Evolutionary conservation across 1,140 invertebrate species (phyloP).

Genomic region (Neodiprion virginianus): DNA sequence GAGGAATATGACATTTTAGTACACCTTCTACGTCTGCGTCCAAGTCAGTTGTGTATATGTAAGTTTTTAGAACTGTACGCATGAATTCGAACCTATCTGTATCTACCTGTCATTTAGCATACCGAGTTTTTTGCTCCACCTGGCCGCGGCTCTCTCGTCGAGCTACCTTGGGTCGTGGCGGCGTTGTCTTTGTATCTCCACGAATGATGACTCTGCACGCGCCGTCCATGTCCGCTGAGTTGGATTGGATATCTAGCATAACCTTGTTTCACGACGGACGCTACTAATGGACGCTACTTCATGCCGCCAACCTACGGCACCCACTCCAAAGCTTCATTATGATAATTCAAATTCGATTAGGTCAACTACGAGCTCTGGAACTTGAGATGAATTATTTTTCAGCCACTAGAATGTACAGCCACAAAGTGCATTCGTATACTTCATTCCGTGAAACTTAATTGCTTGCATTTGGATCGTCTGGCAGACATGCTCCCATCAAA

Average conservation of each 20-base stretch:
- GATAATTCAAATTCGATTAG: constrained; percentile 52
- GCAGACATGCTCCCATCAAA: no score
- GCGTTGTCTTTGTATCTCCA: constrained; percentile 55
- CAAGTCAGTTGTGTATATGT: not conserved
- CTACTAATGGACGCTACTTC: constrained; percentile 47
- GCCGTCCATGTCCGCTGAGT: constrained; percentile 16
- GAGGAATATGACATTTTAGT: not conserved
- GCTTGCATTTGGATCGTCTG: no score
- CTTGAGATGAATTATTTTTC: no score
- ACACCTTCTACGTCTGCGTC: not conserved
- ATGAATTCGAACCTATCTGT: not conserved
- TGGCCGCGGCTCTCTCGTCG: constrained; percentile 17
- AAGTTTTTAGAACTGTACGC: no score
- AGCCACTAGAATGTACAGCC: no score
- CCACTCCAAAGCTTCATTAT: constrained; percentile 52
- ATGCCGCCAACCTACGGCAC: constrained; percentile 30
- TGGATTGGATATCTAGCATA: constrained; percentile 43
- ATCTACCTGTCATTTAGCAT: constrained; percentile 59
- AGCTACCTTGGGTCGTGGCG: constrained; percentile 38
- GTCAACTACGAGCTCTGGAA: not conserved
- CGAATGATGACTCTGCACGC: constrained; percentile 59
- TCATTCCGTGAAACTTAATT: no score
- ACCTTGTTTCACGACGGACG: constrained; percentile 41
- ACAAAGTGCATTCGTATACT: no score
- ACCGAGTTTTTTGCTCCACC: constrained; percentile 51